Conservation (phyloP, 2,113 vertebrate species). For the Albula goreensis region DNA sequence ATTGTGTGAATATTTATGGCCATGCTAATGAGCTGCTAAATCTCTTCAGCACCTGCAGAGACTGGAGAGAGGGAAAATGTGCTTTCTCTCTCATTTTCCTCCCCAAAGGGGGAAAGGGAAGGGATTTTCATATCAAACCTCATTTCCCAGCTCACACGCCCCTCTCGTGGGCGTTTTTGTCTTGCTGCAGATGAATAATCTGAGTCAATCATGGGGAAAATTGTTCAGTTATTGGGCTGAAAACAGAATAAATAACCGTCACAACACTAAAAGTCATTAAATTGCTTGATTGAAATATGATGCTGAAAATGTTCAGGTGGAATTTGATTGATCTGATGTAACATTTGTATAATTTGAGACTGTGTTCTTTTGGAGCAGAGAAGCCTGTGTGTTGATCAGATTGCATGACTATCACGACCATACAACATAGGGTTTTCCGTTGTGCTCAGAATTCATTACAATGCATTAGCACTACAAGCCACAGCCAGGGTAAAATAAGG, state of each 20-base stretch:
- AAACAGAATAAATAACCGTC: not conserved
- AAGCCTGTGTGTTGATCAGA: too few relatives aligned
- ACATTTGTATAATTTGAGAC: too few relatives aligned
- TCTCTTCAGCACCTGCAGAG: slow-evolving; percentile 16
- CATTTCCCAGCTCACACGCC: not conserved
- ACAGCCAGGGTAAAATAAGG: not conserved
- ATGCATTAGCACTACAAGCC: not conserved
- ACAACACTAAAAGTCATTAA: not conserved
- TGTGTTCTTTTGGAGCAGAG: too few relatives aligned
- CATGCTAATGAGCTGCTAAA: slow-evolving; percentile 28
- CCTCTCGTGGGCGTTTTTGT: not conserved
- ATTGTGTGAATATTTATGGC: slow-evolving; percentile 30
- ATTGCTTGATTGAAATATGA: not conserved
- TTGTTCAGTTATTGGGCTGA: not conserved
- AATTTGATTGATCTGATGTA: too few relatives aligned
- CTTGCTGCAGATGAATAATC: not conserved
- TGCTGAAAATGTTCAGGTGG: not conserved
- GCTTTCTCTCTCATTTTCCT: slow-evolving; percentile 1
- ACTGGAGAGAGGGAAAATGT: slow-evolving; percentile 1
- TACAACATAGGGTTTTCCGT: not conserved
- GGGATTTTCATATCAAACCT: slow-evolving; percentile 1
- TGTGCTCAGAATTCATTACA: not conserved
- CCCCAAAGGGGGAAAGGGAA: not conserved
- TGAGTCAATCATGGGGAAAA: not conserved
- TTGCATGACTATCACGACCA: not conserved